Conservation (phyloP, 2,888 invertebrate genomes). For the Plagodis dolabraria region DNA sequence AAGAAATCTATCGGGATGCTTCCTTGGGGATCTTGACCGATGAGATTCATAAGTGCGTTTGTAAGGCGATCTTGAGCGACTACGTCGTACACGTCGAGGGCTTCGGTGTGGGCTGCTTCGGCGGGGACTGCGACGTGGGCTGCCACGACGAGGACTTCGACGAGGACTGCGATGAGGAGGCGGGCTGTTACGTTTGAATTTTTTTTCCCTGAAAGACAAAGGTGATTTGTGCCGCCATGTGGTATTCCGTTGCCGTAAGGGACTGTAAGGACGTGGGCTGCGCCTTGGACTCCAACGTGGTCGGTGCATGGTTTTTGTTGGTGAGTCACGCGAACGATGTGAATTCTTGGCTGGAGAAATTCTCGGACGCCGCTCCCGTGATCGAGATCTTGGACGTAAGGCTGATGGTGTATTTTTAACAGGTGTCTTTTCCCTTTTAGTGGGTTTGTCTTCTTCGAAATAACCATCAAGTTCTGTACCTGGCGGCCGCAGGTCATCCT, state of each 20-base stretch:
- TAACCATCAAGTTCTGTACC: slow-evolving; percentile 78
- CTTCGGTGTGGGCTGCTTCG: slow-evolving; percentile 21
- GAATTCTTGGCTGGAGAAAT: slow-evolving; percentile 26
- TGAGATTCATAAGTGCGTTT: slow-evolving; percentile 9
- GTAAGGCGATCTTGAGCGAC: slow-evolving; percentile 24
- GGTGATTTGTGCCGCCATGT: slow-evolving; percentile 23
- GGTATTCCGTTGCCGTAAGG: slow-evolving; percentile 5
- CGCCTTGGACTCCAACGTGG: slow-evolving; percentile 40
- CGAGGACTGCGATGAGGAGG: slow-evolving; percentile 37
- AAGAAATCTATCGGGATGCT: slow-evolving; percentile 28
- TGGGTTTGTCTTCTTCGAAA: slow-evolving; percentile 50
- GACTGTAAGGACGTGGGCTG: slow-evolving; percentile 34
- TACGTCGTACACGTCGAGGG: slow-evolving; percentile 21
- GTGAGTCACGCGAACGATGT: slow-evolving; percentile 18
- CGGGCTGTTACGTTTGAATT: slow-evolving; percentile 37
- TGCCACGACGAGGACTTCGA: slow-evolving; percentile 29
- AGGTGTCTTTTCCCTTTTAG: slow-evolving; percentile 35
- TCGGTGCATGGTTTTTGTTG: neutral
- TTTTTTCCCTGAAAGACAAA: neutral
- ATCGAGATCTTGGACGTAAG: slow-evolving; percentile 17
- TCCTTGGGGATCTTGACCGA: slow-evolving; percentile 22
- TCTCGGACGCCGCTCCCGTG: slow-evolving; percentile 24
- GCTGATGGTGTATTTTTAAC: neutral
- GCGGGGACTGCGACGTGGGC: slow-evolving; percentile 37
- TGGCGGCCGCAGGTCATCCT: slow-evolving; percentile 72